A percentile compares a stretch with the other conserved stretches of the same genome.
Conservation (phyloP, 1,140 invertebrate genomes). For the Sycobia sp. region DNA sequence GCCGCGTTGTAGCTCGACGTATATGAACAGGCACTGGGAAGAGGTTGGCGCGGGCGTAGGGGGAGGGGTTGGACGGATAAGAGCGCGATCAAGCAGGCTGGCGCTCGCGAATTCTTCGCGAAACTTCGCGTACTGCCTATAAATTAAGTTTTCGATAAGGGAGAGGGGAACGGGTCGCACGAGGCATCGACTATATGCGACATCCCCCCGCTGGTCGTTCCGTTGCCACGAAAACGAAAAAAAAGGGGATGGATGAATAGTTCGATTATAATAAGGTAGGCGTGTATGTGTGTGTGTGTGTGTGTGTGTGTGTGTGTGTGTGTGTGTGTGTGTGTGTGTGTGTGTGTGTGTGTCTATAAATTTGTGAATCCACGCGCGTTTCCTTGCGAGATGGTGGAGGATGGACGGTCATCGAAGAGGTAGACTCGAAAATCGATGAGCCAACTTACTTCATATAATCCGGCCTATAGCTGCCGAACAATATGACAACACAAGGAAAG, state of each 20-base stretch:
- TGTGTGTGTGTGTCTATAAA: no score
- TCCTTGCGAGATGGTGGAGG: no score
- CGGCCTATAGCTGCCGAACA: background rate
- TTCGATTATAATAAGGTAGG: background rate
- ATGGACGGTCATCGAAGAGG: no score
- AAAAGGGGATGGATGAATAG: background rate
- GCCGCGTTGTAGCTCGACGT: no score
- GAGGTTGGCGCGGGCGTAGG: no score
- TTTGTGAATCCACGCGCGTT: no score
- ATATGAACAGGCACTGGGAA: no score
- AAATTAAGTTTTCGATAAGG: conserved; percentile 29
- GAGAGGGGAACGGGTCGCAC: background rate
- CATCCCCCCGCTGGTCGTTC: background rate
- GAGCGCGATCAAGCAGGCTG: no score
- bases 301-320: no score
- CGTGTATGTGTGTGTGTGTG: conserved; percentile 6
- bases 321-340: no score
- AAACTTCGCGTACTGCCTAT: conserved; percentile 17
- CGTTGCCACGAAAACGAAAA: background rate
- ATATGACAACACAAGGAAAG: conserved; percentile 8
- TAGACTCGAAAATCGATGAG: conserved; percentile 22
- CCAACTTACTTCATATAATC: conserved; percentile 28
- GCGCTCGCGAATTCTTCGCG: conserved; percentile 2
- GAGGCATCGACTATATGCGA: background rate
- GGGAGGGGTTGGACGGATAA: no score